A percentile compares a stretch with the other conserved stretches of the same genome.
phyloP scores from a whole-genome alignment of 1,140 invertebrate genomes.

The Teleopsis dalmanni region DNA sequence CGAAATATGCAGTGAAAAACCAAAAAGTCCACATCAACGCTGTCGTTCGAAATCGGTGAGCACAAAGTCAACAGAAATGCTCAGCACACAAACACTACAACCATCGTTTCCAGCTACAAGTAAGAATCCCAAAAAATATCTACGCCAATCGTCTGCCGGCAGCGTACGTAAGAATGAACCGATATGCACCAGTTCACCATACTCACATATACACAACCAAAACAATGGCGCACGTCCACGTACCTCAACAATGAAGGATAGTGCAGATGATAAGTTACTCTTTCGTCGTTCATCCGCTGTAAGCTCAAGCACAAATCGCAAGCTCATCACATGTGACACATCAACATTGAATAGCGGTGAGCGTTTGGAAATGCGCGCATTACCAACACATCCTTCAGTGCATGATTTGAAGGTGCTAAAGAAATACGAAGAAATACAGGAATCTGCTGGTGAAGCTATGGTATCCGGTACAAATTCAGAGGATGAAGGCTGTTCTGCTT shows the following conservation, averaged over 20 bases:
- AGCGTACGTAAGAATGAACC: conserved; percentile 13
- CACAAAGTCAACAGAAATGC: conserved; percentile 5
- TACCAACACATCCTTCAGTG: conserved; percentile 18
- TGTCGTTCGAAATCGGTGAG: conserved; percentile 35
- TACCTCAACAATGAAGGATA: conserved; percentile 20
- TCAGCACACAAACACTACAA: neutral
- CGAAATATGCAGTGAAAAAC: conserved; percentile 8
- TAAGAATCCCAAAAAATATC: conserved; percentile 4
- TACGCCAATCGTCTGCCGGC: conserved; percentile 11
- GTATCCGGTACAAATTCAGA: conserved; percentile 51
- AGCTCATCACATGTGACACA: conserved; percentile 28
- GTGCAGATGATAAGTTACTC: neutral
- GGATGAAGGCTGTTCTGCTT: conserved; percentile 48
- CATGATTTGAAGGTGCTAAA: conserved; percentile 28
- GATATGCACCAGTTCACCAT: conserved; percentile 30
- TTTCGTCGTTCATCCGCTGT: conserved; percentile 1
- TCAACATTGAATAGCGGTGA: conserved; percentile 17
- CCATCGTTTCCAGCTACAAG: neutral
- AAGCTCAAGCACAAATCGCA: neutral
- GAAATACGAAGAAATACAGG: conserved; percentile 50
- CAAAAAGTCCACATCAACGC: conserved; percentile 18
- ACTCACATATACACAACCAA: too few species aligned
- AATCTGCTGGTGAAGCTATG: conserved; percentile 59
- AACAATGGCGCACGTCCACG: conserved; percentile 20
- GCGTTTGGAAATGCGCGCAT: conserved; percentile 13